Evolutionary conservation across 2,888 invertebrate species (phyloP).

Genomic region (Aricia artaxerxes): DNA sequence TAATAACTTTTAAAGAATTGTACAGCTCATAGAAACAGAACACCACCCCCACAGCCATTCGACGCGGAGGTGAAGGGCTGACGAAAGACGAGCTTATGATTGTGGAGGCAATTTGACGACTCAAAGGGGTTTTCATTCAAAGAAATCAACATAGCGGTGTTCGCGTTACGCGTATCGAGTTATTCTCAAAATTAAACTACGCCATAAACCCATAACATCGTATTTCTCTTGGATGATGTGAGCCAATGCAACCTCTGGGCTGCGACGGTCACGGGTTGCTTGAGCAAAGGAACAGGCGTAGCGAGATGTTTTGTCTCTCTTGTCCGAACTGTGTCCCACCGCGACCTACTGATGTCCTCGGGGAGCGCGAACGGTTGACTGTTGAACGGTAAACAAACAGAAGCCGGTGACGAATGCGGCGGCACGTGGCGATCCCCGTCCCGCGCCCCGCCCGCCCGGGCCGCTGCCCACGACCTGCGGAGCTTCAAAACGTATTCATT

Average conservation of each 20-base stretch:
- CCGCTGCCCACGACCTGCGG: neutral
- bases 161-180: neutral
- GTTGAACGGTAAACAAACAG: neutral
- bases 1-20: neutral
- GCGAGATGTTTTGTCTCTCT: too few species aligned
- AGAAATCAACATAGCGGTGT: too few species aligned
- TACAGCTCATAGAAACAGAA: neutral
- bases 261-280: too few species aligned
- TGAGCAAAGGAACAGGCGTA: too few species aligned
- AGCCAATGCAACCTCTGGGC: too few species aligned
- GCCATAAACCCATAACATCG: too few species aligned
- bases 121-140: neutral
- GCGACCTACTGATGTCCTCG: neutral
- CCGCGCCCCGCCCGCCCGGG: neutral
- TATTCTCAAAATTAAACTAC: too few species aligned
- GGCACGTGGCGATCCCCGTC: neutral
- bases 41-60: neutral
- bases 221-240: too few species aligned
- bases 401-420: neutral
- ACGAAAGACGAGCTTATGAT: neutral
- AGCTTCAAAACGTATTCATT: constrained; percentile 3
- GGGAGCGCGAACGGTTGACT: neutral
- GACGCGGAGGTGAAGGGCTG: neutral
- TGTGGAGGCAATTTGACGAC: neutral
- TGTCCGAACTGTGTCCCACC: neutral